Conservation (phyloP, 1,140 invertebrate genomes). For the Euschistus heros region DNA sequence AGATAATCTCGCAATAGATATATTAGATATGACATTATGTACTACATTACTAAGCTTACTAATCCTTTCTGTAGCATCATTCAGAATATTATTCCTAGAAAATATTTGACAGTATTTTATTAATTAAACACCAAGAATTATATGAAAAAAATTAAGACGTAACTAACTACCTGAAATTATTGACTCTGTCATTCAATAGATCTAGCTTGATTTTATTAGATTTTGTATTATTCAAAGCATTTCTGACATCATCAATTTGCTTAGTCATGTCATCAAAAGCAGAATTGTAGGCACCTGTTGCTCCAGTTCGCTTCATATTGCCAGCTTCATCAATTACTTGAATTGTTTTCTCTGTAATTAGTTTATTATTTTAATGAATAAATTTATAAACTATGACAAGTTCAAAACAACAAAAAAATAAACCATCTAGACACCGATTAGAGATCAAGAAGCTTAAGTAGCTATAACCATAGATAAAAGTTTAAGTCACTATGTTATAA, state of each 20-base stretch:
- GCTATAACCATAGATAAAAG: too few relatives aligned
- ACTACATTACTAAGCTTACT: slow-evolving; percentile 50
- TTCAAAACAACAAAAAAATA: too few relatives aligned
- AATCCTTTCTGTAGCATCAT: slow-evolving; percentile 42
- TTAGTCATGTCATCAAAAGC: slow-evolving; percentile 87
- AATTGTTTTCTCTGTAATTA: slow-evolving; percentile 47
- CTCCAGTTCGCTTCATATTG: slow-evolving; percentile 83
- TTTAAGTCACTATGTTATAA: too few relatives aligned
- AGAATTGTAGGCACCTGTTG: slow-evolving; percentile 84
- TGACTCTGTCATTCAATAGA: slow-evolving; percentile 45
- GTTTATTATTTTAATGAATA: too few relatives aligned
- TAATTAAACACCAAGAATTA: slow-evolving; percentile 14
- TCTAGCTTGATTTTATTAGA: slow-evolving; percentile 62
- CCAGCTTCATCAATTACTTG: slow-evolving; percentile 72
- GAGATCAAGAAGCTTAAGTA: too few relatives aligned
- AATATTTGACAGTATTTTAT: slow-evolving; percentile 24
- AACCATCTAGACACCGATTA: too few relatives aligned
- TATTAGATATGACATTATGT: slow-evolving; percentile 62
- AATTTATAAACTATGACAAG: too few relatives aligned
- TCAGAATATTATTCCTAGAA: slow-evolving; percentile 39
- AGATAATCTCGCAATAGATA: slow-evolving; percentile 64
- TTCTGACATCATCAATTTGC: slow-evolving; percentile 65
- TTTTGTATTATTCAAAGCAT: slow-evolving; percentile 59
- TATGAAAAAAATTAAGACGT: neutral
- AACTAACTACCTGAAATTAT: slow-evolving; percentile 41